phyloP scores from a whole-genome alignment of 1,140 invertebrate genomes.

The Agrypnia vestita region DNA sequence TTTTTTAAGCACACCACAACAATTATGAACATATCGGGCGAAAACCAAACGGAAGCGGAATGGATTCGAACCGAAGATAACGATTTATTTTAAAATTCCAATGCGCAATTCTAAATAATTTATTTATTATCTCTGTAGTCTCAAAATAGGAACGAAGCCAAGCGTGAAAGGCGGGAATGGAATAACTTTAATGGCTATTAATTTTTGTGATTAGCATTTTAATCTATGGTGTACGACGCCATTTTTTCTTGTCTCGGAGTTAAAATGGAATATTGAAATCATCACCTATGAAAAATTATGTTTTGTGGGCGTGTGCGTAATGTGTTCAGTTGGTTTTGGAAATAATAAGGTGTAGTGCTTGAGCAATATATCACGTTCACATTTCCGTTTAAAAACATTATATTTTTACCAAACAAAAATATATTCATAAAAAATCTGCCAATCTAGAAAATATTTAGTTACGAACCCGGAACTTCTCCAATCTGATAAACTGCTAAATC shows the following conservation, averaged over 20 bases:
- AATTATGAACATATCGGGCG: conserved; percentile 27
- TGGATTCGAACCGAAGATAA: conserved; percentile 56
- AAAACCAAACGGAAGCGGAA: conserved; percentile 54
- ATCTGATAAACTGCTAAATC: too few relatives aligned
- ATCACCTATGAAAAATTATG: conserved; percentile 35
- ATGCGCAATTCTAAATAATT: conserved; percentile 46
- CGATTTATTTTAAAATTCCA: conserved; percentile 57
- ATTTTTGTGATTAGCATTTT: conserved; percentile 60
- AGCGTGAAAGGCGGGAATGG: conserved; percentile 56
- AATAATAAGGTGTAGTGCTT: background rate
- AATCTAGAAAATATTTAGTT: too few relatives aligned
- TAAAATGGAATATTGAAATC: conserved; percentile 39
- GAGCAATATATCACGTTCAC: background rate
- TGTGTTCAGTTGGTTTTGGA: background rate
- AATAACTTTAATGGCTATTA: conserved; percentile 61
- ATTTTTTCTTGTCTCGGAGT: conserved; percentile 27
- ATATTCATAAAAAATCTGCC: too few relatives aligned
- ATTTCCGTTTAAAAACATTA: too few relatives aligned
- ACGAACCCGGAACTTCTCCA: too few relatives aligned
- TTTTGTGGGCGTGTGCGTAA: conserved; percentile 28
- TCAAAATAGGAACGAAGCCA: conserved; percentile 53
- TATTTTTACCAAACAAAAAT: too few relatives aligned
- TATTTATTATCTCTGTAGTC: conserved; percentile 49
- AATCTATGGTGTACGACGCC: conserved; percentile 53
- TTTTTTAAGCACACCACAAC: background rate